Base-by-base conservation (phyloP, 2,888 invertebrate species). In the Enchytraeus crypticus region DNA sequence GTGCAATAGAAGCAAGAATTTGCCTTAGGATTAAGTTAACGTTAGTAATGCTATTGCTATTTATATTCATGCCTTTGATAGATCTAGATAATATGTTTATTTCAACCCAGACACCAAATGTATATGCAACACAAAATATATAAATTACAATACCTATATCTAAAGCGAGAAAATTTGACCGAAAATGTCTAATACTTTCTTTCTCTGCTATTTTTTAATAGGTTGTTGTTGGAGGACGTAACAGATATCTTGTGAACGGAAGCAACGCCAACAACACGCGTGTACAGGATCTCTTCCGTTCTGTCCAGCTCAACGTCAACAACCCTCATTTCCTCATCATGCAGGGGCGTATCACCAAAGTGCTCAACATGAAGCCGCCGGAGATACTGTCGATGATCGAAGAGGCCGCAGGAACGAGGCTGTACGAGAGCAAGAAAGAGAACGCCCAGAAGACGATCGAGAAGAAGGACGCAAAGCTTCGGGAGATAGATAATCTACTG, bases 321-420 rank as follows among this genome's bases (percentile, higher is more conserved):
- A 98, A 98, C 82, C 98, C 98, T 0, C 96, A 98, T 79, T 98
- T 97, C 81, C 85, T 98, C 38, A 98, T 99, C 73, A 97, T 98
- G 97, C 98, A 98, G 83, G 98, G 98, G 0, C 85, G 93, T 67
- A 95, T 98, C 69, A 97, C 97, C 1, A 97, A 98, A 83, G 97
- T 99, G 2, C 82, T 98, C 30, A 97, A 93, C 78, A 98, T 98
- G 97, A 98, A 96, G 76, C 95, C 98, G 0, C 85, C 86, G 51
- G 97, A 98, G 78, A 79, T 79, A 65, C 65, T 79, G 60, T 78
- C 78, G 0, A 95, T 99, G 95, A 87, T 99, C 60, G 98, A 99
- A 81, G 98, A 99, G 82, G 96, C 97, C 5, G 95, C 96, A 0
- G 97, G 98, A 1, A 97, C 97, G 0, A 87, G 90, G 71, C 88